phyloP scores from a whole-genome alignment of 2,888 invertebrate genomes.

The Lordiphosa fenestrarum region DNA sequence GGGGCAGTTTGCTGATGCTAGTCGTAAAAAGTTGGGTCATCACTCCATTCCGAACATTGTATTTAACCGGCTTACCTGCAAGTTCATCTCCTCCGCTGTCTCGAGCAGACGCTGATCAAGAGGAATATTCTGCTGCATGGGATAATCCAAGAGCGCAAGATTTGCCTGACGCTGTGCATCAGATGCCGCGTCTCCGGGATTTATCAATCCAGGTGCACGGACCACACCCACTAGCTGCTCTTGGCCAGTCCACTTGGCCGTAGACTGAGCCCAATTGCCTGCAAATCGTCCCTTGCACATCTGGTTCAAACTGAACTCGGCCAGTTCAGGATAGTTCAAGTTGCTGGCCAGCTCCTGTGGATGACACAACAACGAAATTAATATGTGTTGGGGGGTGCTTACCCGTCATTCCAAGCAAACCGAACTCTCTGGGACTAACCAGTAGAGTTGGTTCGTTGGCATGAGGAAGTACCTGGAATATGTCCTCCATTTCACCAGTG shows the following conservation, averaged over 20 bases:
- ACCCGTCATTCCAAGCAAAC: constrained; percentile 2
- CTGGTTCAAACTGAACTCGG: constrained; percentile 80
- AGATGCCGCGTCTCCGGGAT: constrained; percentile 66
- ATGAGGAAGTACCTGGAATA: constrained; percentile 78
- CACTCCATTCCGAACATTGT: neutral
- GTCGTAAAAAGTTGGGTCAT: neutral
- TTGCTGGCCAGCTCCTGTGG: constrained; percentile 79
- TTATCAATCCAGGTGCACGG: constrained; percentile 70
- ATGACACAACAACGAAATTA: constrained; percentile 4
- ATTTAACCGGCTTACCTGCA: constrained; percentile 69
- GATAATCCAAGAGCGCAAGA: constrained; percentile 79
- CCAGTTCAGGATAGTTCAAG: constrained; percentile 79
- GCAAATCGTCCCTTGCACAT: constrained; percentile 80
- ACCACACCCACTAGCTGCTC: constrained; percentile 75
- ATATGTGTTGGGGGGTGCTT: neutral
- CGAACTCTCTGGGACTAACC: constrained; percentile 47
- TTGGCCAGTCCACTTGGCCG: constrained; percentile 75
- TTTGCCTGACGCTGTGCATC: constrained; percentile 76
- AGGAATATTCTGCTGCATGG: constrained; percentile 80
- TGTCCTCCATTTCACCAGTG: constrained; percentile 78
- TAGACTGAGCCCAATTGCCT: constrained; percentile 75
- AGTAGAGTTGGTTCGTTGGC: constrained; percentile 76
- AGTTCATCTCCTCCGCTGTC: constrained; percentile 78
- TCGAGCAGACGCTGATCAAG: constrained; percentile 80
- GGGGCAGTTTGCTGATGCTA: constrained; percentile 78